Percentiles rank a stretch among this genome's conserved stretches.
Conservation (phyloP, 1,140 invertebrate species). For the Plodia interpunctella region DNA sequence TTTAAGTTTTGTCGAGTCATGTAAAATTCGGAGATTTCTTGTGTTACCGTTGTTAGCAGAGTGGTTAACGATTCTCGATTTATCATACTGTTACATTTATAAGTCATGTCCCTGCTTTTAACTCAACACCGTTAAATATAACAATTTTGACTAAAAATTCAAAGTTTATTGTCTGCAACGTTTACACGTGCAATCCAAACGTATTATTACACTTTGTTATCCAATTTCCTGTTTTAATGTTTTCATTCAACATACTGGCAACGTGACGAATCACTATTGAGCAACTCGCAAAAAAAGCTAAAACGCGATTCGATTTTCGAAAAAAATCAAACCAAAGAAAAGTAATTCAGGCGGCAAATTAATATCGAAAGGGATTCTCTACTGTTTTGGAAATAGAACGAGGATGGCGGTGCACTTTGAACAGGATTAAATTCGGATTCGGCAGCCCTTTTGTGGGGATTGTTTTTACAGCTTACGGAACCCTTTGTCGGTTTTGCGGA, state of each 20-base stretch:
- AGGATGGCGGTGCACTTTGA: slow-evolving; percentile 52
- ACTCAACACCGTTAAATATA: too few species aligned
- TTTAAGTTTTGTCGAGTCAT: background rate
- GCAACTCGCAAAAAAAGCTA: slow-evolving; percentile 31
- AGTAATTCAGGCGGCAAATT: slow-evolving; percentile 66
- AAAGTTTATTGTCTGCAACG: too few species aligned
- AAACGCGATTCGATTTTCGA: slow-evolving; percentile 41
- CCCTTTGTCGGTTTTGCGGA: slow-evolving; percentile 64
- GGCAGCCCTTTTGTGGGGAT: slow-evolving; percentile 48
- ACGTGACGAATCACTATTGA: slow-evolving; percentile 9
- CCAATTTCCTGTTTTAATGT: slow-evolving; percentile 4
- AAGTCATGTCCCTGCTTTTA: too few species aligned
- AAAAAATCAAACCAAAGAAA: slow-evolving; percentile 40
- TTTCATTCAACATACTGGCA: slow-evolving; percentile 2
- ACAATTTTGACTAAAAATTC: too few species aligned
- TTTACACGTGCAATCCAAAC: background rate
- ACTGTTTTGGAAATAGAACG: slow-evolving; percentile 71
- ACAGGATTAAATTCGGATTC: slow-evolving; percentile 57
- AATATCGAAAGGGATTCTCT: slow-evolving; percentile 69
- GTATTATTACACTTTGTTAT: slow-evolving; percentile 4
- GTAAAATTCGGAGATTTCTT: background rate
- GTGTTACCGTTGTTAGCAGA: too few species aligned
- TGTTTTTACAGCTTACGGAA: slow-evolving; percentile 72
- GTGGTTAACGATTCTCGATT: too few species aligned
- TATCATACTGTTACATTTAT: too few species aligned